Evolutionary conservation across 2,888 invertebrate genomes (phyloP).

Genomic region (Augochlorella aurata): DNA sequence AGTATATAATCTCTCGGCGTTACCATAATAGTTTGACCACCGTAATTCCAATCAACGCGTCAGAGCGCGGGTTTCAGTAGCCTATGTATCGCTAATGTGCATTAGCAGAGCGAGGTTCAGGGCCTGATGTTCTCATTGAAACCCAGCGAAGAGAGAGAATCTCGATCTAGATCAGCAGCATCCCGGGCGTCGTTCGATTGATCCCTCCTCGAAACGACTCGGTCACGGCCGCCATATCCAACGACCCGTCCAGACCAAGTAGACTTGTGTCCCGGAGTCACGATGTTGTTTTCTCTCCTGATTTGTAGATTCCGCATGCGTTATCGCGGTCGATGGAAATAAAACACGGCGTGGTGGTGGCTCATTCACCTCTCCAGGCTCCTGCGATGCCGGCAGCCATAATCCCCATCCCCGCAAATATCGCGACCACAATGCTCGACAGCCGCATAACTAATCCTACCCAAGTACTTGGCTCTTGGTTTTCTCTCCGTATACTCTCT

Average conservation of each 20-base stretch:
- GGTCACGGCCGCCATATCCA: not conserved
- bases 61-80: not conserved
- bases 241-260: conserved; percentile 22
- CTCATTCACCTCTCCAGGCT: conserved; percentile 54
- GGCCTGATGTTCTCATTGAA: not conserved
- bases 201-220: not conserved
- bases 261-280: conserved; percentile 50
- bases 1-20: not conserved
- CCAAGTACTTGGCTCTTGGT: conserved; percentile 54
- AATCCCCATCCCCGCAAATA: conserved; percentile 37
- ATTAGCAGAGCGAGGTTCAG: not conserved
- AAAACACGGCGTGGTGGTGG: conserved; percentile 80
- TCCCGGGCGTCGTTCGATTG: conserved; percentile 5
- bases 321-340: conserved; percentile 81
- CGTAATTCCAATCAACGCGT: not conserved
- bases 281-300: conserved; percentile 77
- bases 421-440: conserved; percentile 47
- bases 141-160: not conserved
- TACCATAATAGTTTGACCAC: conserved; percentile 2
- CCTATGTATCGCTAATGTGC: not conserved
- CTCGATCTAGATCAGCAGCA: not conserved
- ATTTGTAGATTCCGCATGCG: conserved; percentile 82
- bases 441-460: conserved; percentile 53
- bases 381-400: conserved; percentile 53
- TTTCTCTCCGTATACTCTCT: conserved; percentile 28